phyloP scores from a whole-genome alignment of 92 coral and sea anemone genomes.

The Zoanthus sansibaricus region DNA sequence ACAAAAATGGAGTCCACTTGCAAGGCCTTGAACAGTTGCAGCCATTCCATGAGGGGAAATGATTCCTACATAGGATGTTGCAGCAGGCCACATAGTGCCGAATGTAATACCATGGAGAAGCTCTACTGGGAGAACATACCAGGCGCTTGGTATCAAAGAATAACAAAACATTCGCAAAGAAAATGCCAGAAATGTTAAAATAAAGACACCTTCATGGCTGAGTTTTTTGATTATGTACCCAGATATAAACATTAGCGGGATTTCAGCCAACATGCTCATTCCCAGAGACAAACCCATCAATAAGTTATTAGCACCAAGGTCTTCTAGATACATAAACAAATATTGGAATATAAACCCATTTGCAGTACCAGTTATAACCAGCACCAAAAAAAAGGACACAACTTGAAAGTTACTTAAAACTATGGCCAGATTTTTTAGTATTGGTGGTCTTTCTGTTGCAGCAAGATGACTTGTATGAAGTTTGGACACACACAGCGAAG shows the following conservation, averaged over 20 bases:
- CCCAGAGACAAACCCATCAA: constrained; percentile 58
- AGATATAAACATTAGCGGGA: constrained; percentile 63
- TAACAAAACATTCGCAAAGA: constrained; percentile 56
- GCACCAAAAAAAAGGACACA: constrained; percentile 53
- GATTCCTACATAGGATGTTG: constrained; percentile 58
- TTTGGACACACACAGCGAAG: constrained; percentile 41
- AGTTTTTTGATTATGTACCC: constrained; percentile 52
- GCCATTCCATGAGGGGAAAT: constrained; percentile 66
- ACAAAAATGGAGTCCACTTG: constrained; percentile 49
- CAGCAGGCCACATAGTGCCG: constrained; percentile 67
- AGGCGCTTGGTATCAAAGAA: constrained; percentile 58
- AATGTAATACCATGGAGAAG: constrained; percentile 68
- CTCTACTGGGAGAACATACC: constrained; percentile 66
- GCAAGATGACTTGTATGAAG: constrained; percentile 55
- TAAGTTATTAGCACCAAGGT: constrained; percentile 55
- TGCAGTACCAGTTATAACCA: constrained; percentile 52
- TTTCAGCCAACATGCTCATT: constrained; percentile 51
- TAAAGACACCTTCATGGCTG: constrained; percentile 63
- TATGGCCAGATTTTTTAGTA: constrained; percentile 48
- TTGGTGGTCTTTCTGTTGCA: constrained; percentile 44
- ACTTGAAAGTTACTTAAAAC: constrained; percentile 44
- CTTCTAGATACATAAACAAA: constrained; percentile 60
- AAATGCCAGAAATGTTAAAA: constrained; percentile 50
- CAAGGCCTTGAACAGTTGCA: constrained; percentile 65
- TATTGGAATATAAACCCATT: constrained; percentile 23